phyloP scores from a whole-genome alignment of 2,888 invertebrate species.

The Tridacna crocea region DNA sequence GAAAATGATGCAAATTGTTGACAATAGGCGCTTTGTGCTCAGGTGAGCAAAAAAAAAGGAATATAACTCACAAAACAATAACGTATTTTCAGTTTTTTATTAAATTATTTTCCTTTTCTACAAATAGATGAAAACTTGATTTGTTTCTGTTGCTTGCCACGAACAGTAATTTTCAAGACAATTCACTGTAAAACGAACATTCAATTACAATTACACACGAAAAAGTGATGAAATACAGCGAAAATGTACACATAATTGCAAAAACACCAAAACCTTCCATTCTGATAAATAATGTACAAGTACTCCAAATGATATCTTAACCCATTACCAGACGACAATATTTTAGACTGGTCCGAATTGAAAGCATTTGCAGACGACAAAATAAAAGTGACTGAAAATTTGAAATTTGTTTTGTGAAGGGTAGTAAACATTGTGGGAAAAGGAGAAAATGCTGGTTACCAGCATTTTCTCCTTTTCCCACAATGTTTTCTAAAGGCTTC shows the following conservation, averaged over 20 bases:
- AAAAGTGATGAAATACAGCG: not conserved
- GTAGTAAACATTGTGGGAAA: too few relatives aligned
- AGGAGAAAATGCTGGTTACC: too few relatives aligned
- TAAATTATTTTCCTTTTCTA: slow-evolving; percentile 56
- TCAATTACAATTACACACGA: slow-evolving; percentile 2
- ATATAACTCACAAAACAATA: not conserved
- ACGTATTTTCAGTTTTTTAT: slow-evolving; percentile 36
- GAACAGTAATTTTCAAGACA: slow-evolving; percentile 2
- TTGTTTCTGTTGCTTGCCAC: not conserved
- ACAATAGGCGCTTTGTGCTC: not conserved
- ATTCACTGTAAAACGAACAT: not conserved
- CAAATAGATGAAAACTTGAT: slow-evolving; percentile 46
- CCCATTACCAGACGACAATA: too few relatives aligned
- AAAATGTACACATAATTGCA: not conserved
- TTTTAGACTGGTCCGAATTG: too few relatives aligned
- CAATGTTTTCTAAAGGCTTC: too few relatives aligned
- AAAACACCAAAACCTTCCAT: not conserved
- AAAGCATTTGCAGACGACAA: too few relatives aligned
- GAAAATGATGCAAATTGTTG: too few relatives aligned
- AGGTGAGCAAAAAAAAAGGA: not conserved
- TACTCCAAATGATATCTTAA: not conserved
- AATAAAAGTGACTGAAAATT: too few relatives aligned
- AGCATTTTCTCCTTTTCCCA: too few relatives aligned
- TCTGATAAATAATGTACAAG: not conserved
- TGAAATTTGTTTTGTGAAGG: too few relatives aligned